Percentiles rank a stretch among this genome's conserved stretches.
Evolutionary conservation across 2,888 invertebrate species (phyloP).

Genomic region (Lagria hirta): DNA sequence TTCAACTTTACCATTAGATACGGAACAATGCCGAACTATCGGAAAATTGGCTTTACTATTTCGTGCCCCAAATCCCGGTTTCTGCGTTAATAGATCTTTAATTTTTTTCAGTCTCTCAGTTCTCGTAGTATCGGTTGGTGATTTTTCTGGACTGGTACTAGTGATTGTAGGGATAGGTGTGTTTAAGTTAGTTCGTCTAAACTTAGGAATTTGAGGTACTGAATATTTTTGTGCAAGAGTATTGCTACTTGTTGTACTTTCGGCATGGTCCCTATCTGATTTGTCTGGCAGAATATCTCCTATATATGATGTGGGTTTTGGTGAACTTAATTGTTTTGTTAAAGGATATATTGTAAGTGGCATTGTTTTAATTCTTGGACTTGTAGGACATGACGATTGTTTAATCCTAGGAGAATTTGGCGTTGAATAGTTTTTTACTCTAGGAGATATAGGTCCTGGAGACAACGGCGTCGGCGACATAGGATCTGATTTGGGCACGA

Average conservation of each 20-base stretch:
- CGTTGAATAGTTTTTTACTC: conserved; percentile 68
- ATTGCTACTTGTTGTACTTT: conserved; percentile 34
- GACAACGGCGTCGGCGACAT: conserved; percentile 64
- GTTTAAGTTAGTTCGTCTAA: conserved; percentile 44
- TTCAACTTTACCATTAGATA: conserved; percentile 59
- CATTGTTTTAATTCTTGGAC: conserved; percentile 67
- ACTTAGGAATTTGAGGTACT: conserved; percentile 51
- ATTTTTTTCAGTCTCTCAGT: conserved; percentile 69
- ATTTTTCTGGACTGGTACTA: conserved; percentile 34
- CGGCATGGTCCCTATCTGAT: conserved; percentile 43
- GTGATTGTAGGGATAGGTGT: conserved; percentile 31
- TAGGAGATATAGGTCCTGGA: conserved; percentile 64
- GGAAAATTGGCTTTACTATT: conserved; percentile 63
- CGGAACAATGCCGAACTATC: conserved; percentile 69
- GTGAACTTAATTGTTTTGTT: conserved; percentile 63
- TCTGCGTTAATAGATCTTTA: conserved; percentile 68
- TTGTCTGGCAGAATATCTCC: conserved; percentile 40
- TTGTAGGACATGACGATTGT: conserved; percentile 67
- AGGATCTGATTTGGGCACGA: conserved; percentile 80
- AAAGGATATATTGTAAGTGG: conserved; percentile 58
- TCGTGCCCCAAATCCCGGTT: conserved; percentile 64
- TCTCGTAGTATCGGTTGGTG: conserved; percentile 47
- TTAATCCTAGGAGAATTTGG: conserved; percentile 77
- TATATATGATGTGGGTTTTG: conserved; percentile 59
- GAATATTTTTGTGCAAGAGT: conserved; percentile 50